Evolutionary conservation across 2,888 invertebrate genomes (phyloP).

Genomic region (Agrotis clavis): DNA sequence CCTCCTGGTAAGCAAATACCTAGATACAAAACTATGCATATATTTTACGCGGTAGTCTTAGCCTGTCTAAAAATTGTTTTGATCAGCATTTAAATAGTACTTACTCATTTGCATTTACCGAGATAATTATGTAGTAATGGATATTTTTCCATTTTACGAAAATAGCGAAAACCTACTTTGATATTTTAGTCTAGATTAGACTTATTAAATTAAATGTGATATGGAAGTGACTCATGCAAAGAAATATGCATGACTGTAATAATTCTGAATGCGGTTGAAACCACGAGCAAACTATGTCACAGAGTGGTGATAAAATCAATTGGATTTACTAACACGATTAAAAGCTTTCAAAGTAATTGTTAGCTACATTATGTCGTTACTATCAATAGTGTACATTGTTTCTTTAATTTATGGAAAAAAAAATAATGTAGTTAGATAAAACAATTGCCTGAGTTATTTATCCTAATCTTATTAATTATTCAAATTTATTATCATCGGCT

Average conservation of each 20-base stretch:
- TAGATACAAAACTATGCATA: no score
- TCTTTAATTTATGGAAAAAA: conserved; percentile 4
- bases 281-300: conserved; percentile 24
- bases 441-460: not conserved
- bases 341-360: conserved; percentile 16
- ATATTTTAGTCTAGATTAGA: conserved; percentile 14
- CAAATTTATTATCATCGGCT: not conserved
- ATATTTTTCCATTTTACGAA: no score
- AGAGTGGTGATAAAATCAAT: conserved; percentile 25
- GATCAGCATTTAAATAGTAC: no score
- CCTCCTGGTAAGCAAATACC: no score
- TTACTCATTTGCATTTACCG: no score
- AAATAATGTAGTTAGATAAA: conserved; percentile 4
- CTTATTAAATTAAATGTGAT: conserved; percentile 17
- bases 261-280: conserved; percentile 5
- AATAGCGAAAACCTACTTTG: not conserved
- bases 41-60: no score
- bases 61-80: no score
- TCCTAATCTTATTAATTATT: conserved; percentile 7
- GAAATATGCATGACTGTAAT: conserved; percentile 9
- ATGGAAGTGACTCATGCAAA: conserved; percentile 23
- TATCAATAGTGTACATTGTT: not conserved
- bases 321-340: conserved; percentile 24
- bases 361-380: not conserved
- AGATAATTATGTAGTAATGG: no score